Base-by-base conservation (phyloP, 2,113 vertebrate species). In the Xiphophorus hellerii region DNA sequence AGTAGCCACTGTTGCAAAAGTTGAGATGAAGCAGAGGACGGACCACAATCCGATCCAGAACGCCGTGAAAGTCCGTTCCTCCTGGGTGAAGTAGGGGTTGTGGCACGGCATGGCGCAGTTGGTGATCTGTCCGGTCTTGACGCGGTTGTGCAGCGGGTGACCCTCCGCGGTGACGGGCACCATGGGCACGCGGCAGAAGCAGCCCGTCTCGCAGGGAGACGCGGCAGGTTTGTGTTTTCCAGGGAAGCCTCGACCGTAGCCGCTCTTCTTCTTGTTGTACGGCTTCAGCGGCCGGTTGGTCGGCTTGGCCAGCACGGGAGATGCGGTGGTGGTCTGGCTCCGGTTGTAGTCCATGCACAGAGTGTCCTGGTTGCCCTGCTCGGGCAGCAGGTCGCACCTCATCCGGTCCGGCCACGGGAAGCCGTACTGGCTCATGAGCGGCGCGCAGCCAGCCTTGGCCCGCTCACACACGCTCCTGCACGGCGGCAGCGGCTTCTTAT, bases 271-370 rank as follows among this genome's bases (percentile, higher is more conserved):
- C 71, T 95, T 91, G 63, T 83, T 91, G 68, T 87, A 82, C 0
- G 93, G 91, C 77, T 93, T 94, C 60, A 81, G 69, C 1, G 92
- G 87, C 0, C 87, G 87, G 73, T 88, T 81, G 14, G 91, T 93
- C 0, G 92, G 93, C 63, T 91, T 90, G 3, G 87, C 80, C 64
- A 73, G 54, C 70, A 84, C 93, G 14, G 94, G 94, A 1, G 96
- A 93, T 2, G 92, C 93, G 0, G 96, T 96, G 69, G 95, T 94
- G 74, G 93, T 90, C 73, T 96, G 96, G 12, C 94, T 96, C 66
- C 95, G 93, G 94, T 97, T 97, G 94, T 98, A 95, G 95, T 97
- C 97, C 97, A 98, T 98, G 87, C 97, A 98, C 78, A 98, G 94
- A 35, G 92, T 96, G 92, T 96, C 96, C 14, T 94, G 94, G 91